These are phyloP conservation scores for Drosophila prostipennis DNA, from an alignment of 2,888 invertebrate species.

Conservation along the genomic window DNA sequence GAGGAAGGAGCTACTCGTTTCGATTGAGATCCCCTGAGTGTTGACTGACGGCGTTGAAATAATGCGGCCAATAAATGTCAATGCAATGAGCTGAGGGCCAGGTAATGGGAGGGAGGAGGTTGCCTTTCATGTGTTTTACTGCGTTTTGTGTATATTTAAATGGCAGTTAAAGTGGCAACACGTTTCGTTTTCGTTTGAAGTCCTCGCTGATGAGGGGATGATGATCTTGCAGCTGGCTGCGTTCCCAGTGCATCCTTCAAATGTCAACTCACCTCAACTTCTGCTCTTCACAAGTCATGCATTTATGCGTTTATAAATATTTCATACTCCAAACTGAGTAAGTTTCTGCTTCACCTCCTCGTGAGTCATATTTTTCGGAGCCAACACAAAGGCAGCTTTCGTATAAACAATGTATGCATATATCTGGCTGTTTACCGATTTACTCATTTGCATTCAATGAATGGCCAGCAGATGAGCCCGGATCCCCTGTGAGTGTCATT, in stretches of 20 bases:
- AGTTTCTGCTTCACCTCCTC: constrained; percentile 45
- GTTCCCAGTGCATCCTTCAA: constrained; percentile 21
- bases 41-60: constrained; percentile 73
- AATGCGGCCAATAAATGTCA: constrained; percentile 79
- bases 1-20: constrained; percentile 12
- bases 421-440: constrained; percentile 45
- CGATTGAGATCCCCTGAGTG: constrained; percentile 67
- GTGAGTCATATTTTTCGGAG: constrained; percentile 70
- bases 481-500: constrained; percentile 62
- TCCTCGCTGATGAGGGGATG: constrained; percentile 47
- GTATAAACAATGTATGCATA: constrained; percentile 47
- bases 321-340: constrained; percentile 60
- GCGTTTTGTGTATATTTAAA: constrained; percentile 76
- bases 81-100: constrained; percentile 36
- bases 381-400: constrained; percentile 17
- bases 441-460: constrained; percentile 73
- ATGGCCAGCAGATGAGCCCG: constrained; percentile 49
- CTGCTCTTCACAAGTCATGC: constrained; percentile 22
- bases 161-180: constrained; percentile 81
- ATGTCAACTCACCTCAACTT: constrained; percentile 1
- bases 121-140: constrained; percentile 68
- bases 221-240: constrained; percentile 23
- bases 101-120: constrained; percentile 3
- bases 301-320: constrained; percentile 75
- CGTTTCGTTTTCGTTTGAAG: constrained; percentile 76